Evolutionary conservation across 2,113 vertebrate species (phyloP).

Genomic region (Prunella fulvescens): DNA sequence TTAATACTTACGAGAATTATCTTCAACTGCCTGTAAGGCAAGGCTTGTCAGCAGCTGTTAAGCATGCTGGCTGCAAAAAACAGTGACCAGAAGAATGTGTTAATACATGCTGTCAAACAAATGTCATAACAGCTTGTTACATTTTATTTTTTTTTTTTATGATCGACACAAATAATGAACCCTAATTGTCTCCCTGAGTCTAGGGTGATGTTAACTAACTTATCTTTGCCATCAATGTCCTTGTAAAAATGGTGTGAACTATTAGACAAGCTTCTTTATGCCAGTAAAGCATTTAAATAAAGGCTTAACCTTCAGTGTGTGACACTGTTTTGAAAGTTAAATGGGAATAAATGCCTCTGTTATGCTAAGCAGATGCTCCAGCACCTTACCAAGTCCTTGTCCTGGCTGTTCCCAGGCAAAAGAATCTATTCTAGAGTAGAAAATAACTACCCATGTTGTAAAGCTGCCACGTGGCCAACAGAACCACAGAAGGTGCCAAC

Average conservation of each 20-base stretch:
- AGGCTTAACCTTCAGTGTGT: background rate
- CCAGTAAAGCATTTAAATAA: background rate
- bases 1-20: background rate
- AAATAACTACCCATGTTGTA: background rate
- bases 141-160: background rate
- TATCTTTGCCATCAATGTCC: background rate
- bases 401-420: background rate
- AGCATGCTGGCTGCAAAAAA: conserved; percentile 26
- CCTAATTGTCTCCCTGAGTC: background rate
- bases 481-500: background rate
- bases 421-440: background rate
- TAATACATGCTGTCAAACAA: background rate
- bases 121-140: background rate
- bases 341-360: background rate
- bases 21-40: background rate
- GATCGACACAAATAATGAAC: background rate
- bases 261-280: background rate
- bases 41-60: conserved; percentile 42
- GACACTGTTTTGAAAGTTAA: background rate
- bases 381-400: background rate
- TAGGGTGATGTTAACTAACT: background rate
- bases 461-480: background rate
- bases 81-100: conserved; percentile 16
- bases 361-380: background rate
- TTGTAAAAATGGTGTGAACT: background rate